phyloP scores from a whole-genome alignment of 2,113 vertebrate species.

The Colaptes auratus region DNA sequence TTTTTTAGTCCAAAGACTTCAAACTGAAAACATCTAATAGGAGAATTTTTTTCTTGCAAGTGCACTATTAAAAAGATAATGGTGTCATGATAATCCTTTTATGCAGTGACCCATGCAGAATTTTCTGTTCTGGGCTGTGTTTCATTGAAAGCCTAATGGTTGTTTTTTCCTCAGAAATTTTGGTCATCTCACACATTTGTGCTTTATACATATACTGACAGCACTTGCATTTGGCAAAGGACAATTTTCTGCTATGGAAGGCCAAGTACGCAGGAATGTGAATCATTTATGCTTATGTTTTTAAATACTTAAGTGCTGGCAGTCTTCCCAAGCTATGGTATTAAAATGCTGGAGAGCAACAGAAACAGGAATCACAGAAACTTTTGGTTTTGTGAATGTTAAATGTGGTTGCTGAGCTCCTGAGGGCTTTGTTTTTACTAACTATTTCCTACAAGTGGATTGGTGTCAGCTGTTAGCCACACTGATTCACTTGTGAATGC shows the following conservation, averaged over 20 bases:
- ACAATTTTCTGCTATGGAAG: not conserved
- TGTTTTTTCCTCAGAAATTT: not conserved
- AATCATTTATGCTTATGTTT: slow-evolving; percentile 51
- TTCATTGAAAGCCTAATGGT: not conserved
- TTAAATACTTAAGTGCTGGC: slow-evolving; percentile 51
- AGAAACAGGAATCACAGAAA: slow-evolving; percentile 28
- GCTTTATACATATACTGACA: not conserved
- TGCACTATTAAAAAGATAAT: not conserved
- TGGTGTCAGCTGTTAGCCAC: slow-evolving; percentile 15
- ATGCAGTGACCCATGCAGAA: not conserved
- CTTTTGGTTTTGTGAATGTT: slow-evolving; percentile 47
- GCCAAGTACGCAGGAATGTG: slow-evolving; percentile 23
- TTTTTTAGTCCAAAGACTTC: not conserved
- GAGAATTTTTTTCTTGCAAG: not conserved
- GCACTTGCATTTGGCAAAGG: slow-evolving; percentile 15
- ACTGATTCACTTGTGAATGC: not conserved
- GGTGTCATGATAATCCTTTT: not conserved
- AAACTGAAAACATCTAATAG: not conserved
- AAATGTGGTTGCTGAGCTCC: slow-evolving; percentile 34
- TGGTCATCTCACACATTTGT: not conserved
- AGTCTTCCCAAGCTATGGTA: slow-evolving; percentile 29
- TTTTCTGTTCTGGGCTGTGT: not conserved
- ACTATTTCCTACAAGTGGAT: slow-evolving; percentile 32
- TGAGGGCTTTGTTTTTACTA: slow-evolving; percentile 31
- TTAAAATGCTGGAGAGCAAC: slow-evolving; percentile 48